These are phyloP conservation scores for Diglossa cyanea DNA, from an alignment of 2,797 vertebrate species.

Conservation along the genomic window DNA sequence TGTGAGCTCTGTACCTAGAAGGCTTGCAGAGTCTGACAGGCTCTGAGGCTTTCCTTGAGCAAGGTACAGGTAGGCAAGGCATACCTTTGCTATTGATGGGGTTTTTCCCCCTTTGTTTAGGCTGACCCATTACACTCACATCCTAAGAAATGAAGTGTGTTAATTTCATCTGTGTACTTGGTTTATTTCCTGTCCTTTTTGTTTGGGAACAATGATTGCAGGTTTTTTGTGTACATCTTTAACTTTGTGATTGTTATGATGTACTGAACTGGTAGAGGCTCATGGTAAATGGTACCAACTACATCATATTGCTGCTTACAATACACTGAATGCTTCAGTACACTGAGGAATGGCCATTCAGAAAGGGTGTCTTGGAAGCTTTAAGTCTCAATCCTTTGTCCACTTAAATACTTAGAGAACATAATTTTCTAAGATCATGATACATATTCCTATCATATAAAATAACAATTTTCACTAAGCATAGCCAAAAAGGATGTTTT, in stretches of 20 bases:
- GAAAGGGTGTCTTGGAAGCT: background rate
- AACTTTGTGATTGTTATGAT: background rate
- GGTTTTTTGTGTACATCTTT: background rate
- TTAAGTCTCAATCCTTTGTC: background rate
- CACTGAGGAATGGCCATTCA: background rate
- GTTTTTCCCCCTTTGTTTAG: background rate
- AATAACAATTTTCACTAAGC: background rate
- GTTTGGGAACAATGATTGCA: background rate
- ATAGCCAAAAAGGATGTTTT: background rate
- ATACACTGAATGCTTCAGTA: background rate
- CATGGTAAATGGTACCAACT: background rate
- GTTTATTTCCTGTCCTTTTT: background rate
- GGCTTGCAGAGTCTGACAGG: background rate
- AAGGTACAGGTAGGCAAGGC: background rate
- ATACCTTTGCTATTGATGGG: background rate
- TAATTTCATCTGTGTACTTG: background rate
- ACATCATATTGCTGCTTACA: rapidly evolving
- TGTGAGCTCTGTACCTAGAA: background rate
- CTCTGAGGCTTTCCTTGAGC: background rate
- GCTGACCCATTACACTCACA: background rate
- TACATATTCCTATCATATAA: background rate
- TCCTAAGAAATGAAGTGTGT: background rate
- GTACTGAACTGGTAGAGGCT: background rate
- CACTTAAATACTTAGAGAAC: background rate
- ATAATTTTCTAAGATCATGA: background rate